Evolutionary conservation across 2,888 invertebrate genomes (phyloP), one percentile per base, ranked within the genome.

Genomic region (Yponomeuta cagnagella): DNA sequence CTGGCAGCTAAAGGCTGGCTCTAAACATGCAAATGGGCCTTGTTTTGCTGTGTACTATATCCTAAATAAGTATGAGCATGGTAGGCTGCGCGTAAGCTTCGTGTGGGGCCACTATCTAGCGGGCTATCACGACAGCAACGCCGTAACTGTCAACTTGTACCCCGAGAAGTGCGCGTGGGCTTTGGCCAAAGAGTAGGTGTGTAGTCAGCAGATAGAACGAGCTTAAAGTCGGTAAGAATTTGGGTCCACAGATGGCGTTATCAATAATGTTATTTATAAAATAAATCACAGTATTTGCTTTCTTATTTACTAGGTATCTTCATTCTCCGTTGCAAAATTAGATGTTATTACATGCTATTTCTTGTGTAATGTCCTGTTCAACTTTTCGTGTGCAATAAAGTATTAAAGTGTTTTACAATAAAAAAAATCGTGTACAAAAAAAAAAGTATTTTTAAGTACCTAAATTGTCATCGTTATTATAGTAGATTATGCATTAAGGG

Each of bases 21-120:
- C n/a, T 43, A 10, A 68, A 68, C 33, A 68, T 68, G 68, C 58
- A 68, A 68, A 68, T 68, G 48, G 31, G 48, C 6, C 23, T 52
- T 10, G 52, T 31, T 31, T 48, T 23, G 68, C 43, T 48, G 37
- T 31, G 48, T 68, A 43, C 48, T n/a, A 23, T 43, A 68, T 69
- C 33, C 63, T 69, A 31, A 58, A 69, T 63, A 63, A 37, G 63
- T 70, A 70, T 63, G 63, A 37, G 33, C 68, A 68, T 52, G 68
- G 58, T 23, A 30, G 70, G 43, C 33, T 58, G 37, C 37, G 58
- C 75, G 72, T 70, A 72, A 72, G 76, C 87, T 76, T 82, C 88
- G 88, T 89, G 90, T 90, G 90, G 84, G 90, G 89, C 71, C 87
- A 75, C 75, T 86, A 89, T 87, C 87, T 80, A 77, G 78, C 77